A percentile compares a stretch with the other conserved stretches of the same genome.
Conservation (phyloP, 2,888 invertebrate genomes). For the Caenorhabditis sp. region DNA sequence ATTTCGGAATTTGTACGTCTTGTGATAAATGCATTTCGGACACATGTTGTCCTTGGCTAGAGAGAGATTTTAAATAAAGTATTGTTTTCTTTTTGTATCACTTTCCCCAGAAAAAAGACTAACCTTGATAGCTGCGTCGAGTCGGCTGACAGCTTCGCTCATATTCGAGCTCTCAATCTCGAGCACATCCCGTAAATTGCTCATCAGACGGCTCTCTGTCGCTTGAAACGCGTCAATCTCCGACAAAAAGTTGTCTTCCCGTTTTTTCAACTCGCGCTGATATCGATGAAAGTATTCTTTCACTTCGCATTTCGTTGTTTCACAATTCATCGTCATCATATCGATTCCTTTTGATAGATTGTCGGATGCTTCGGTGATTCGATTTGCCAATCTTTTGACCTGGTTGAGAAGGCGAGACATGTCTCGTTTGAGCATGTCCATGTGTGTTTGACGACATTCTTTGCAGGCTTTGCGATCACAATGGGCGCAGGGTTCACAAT, state of each 20-base stretch:
- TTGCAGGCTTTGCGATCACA: slow-evolving; percentile 81
- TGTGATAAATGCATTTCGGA: no score
- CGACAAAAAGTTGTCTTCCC: slow-evolving; percentile 77
- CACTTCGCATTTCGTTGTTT: slow-evolving; percentile 89
- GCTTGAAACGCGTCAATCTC: slow-evolving; percentile 86
- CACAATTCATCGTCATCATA: slow-evolving; percentile 87
- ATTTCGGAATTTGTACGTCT: no score
- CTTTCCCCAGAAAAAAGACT: background rate
- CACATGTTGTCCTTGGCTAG: no score
- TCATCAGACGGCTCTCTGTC: slow-evolving; percentile 81
- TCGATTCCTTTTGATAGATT: slow-evolving; percentile 80
- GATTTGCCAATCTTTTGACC: slow-evolving; percentile 66
- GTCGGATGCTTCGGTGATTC: slow-evolving; percentile 69
- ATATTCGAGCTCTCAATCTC: slow-evolving; percentile 94
- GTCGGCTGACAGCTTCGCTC: slow-evolving; percentile 92
- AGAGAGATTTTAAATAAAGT: no score
- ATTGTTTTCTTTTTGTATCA: no score
- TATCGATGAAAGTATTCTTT: slow-evolving; percentile 77
- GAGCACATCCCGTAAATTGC: slow-evolving; percentile 78
- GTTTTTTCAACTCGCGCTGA: slow-evolving; percentile 72
- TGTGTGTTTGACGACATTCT: slow-evolving; percentile 90
- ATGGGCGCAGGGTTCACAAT: slow-evolving; percentile 80
- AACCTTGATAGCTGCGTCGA: slow-evolving; percentile 77
- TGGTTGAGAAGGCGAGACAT: slow-evolving; percentile 88
- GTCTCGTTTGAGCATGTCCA: slow-evolving; percentile 91